A percentile compares a stretch with the other conserved stretches of the same genome.
Conservation (phyloP, 2,888 invertebrate genomes). For the Lasius fuliginosus region DNA sequence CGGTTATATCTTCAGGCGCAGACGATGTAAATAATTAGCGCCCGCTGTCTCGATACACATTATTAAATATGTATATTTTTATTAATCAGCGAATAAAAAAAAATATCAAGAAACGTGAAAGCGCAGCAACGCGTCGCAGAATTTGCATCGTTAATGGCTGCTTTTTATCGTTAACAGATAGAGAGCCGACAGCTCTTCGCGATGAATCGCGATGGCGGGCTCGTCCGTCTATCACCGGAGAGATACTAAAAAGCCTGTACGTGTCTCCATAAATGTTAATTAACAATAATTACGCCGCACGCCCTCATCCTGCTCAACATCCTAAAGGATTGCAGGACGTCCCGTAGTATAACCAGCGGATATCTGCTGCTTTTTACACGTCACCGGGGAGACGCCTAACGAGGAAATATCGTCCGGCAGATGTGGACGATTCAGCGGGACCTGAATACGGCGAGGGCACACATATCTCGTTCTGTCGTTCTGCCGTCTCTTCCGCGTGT, state of each 20-base stretch:
- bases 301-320: conserved; percentile 64
- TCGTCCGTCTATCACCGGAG: conserved; percentile 40
- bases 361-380: conserved; percentile 63
- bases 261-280: conserved; percentile 82
- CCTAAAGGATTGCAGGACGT: conserved; percentile 58
- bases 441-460: neutral
- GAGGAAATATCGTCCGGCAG: conserved; percentile 67
- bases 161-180: neutral
- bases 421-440: conserved; percentile 44
- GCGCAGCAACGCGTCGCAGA: neutral
- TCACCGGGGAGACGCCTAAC: conserved; percentile 64
- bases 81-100: neutral
- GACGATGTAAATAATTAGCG: neutral
- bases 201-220: conserved; percentile 45
- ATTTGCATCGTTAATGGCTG: neutral
- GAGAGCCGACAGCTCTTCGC: neutral
- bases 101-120: neutral
- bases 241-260: conserved; percentile 69
- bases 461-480: conserved; percentile 30
- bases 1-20: conserved; percentile 4
- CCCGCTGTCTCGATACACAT: neutral
- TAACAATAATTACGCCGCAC: conserved; percentile 78
- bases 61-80: neutral
- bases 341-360: conserved; percentile 37
- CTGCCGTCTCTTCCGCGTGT: conserved; percentile 15